Conservation (phyloP, 2,113 vertebrate species). For the Ceuthmochares aereus region DNA sequence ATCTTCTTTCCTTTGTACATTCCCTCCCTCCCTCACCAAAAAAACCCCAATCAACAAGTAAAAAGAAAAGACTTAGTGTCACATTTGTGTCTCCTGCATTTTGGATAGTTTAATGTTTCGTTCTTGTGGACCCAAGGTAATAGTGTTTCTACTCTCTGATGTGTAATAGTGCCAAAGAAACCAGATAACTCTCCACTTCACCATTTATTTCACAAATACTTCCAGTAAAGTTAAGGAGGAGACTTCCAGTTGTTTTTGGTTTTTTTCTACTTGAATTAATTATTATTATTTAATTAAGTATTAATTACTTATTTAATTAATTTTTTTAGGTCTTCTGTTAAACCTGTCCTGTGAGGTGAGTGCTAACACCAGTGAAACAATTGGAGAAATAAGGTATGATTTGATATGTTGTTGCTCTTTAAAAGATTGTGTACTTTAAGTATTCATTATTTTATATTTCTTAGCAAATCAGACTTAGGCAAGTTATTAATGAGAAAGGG, state of each 20-base stretch:
- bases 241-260: neutral
- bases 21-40: accelerated
- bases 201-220: neutral
- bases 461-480: neutral
- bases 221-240: neutral
- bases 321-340: neutral
- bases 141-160: neutral
- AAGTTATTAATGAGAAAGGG: neutral
- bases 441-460: neutral
- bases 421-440: neutral
- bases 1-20: neutral
- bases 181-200: neutral
- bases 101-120: neutral
- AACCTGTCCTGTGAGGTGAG: neutral
- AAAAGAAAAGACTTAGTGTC: neutral
- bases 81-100: neutral
- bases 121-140: no score
- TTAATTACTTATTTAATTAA: neutral
- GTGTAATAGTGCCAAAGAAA: neutral
- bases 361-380: neutral
- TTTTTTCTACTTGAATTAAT: no score
- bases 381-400: neutral
- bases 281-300: no score
- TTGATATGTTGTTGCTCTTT: neutral
- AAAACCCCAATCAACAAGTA: neutral